Percentiles rank a stretch among this genome's conserved stretches.
phyloP scores from a whole-genome alignment of 2,797 vertebrate species.

The Aeoliscus strigatus region DNA sequence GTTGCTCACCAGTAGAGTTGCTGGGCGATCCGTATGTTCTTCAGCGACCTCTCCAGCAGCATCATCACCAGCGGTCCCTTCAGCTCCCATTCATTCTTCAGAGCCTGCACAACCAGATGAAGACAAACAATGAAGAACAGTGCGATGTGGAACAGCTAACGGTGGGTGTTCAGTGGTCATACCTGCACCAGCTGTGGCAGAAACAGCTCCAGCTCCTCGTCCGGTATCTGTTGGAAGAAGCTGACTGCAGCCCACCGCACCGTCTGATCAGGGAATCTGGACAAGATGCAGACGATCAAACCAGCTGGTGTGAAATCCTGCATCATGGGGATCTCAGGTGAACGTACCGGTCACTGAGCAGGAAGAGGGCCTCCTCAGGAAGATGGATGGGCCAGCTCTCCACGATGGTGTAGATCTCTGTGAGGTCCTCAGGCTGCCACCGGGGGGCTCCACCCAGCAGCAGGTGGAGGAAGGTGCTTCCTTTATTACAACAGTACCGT shows the following conservation, averaged over 20 bases:
- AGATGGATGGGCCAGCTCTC: conserved; percentile 73
- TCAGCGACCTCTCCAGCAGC: conserved; percentile 77
- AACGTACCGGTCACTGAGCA: conserved; percentile 71
- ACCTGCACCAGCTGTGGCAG: conserved; percentile 88
- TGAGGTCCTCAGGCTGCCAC: conserved; percentile 72
- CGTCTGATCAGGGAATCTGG: conserved; percentile 84
- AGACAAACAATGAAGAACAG: conserved; percentile 2
- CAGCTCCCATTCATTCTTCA: conserved; percentile 86
- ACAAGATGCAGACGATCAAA: conserved; percentile 12
- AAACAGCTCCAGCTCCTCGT: conserved; percentile 78
- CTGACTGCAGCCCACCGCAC: conserved; percentile 76
- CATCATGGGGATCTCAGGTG: not conserved
- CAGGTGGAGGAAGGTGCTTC: conserved; percentile 78
- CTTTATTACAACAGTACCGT: conserved; percentile 62
- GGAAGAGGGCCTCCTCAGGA: conserved; percentile 77
- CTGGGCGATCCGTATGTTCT: conserved; percentile 78
- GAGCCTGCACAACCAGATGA: conserved; percentile 67
- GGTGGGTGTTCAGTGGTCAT: conserved; percentile 29
- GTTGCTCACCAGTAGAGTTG: conserved; percentile 82
- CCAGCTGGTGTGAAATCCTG: not conserved
- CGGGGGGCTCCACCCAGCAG: conserved; percentile 77
- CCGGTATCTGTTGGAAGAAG: conserved; percentile 75
- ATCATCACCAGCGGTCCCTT: conserved; percentile 80
- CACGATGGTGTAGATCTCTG: conserved; percentile 75
- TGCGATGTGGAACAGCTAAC: no score